Conservation (phyloP, 2,888 invertebrate species). For the Hemaris fuciformis region DNA sequence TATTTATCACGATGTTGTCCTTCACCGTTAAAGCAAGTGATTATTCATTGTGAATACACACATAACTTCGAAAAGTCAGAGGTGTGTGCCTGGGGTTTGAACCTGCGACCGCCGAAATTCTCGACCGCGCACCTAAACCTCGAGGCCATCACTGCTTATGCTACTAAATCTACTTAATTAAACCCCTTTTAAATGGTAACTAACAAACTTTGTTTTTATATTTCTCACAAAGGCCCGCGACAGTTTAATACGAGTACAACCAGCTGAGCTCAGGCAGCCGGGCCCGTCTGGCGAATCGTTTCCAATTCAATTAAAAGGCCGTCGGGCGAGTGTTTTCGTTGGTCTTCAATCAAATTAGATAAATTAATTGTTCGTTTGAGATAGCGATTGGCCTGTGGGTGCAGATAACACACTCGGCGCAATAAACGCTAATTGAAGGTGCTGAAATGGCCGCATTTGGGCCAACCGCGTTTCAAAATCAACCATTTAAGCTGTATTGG, state of each 20-base stretch:
- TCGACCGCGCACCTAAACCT: too few relatives aligned
- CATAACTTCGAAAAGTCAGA: too few relatives aligned
- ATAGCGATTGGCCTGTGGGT: neutral
- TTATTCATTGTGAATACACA: too few relatives aligned
- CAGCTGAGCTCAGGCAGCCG: neutral
- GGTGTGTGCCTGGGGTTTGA: too few relatives aligned
- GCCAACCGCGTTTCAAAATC: neutral
- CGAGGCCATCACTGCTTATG: too few relatives aligned
- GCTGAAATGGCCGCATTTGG: neutral
- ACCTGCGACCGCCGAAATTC: too few relatives aligned
- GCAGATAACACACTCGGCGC: neutral
- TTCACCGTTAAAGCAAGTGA: too few relatives aligned
- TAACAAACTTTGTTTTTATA: too few relatives aligned
- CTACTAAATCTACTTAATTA: too few relatives aligned
- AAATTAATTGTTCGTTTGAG: neutral
- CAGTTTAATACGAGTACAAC: neutral
- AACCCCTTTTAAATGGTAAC: too few relatives aligned
- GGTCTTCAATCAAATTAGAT: conserved; percentile 2
- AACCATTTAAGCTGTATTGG: neutral
- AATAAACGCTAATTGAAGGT: neutral
- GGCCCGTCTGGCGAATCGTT: neutral
- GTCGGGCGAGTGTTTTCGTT: neutral
- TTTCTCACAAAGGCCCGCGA: neutral
- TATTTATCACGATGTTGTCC: too few relatives aligned
- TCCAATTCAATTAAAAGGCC: neutral